phyloP scores from a whole-genome alignment of 2,113 vertebrate genomes.

The Conger conger region DNA sequence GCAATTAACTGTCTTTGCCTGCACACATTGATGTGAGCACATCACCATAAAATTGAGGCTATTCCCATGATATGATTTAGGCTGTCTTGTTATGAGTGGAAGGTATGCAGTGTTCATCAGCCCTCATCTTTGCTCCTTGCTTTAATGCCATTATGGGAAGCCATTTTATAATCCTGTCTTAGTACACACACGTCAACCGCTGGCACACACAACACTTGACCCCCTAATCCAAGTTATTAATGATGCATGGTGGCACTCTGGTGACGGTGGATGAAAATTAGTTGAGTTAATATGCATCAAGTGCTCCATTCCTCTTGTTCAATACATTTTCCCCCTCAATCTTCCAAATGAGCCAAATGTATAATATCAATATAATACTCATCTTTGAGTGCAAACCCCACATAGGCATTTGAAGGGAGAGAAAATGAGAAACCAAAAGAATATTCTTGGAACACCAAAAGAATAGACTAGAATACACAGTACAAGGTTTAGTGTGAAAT shows the following conservation, averaged over 20 bases:
- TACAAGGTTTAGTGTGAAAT: too few relatives aligned
- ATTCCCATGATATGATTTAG: conserved; percentile 38
- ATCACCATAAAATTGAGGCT: conserved; percentile 7
- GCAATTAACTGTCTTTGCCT: background rate
- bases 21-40: background rate
- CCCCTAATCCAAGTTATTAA: background rate
- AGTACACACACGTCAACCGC: background rate
- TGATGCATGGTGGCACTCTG: background rate
- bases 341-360: conserved; percentile 1
- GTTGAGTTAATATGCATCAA: conserved; percentile 15
- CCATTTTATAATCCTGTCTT: background rate
- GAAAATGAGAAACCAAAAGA: too few relatives aligned
- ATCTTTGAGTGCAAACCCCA: too few relatives aligned
- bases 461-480: too few relatives aligned
- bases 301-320: background rate
- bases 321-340: background rate
- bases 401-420: too few relatives aligned
- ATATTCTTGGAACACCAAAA: too few relatives aligned
- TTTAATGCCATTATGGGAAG: background rate
- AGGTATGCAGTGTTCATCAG: conserved; percentile 43
- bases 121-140: conserved; percentile 22
- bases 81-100: conserved; percentile 35
- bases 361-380: too few relatives aligned
- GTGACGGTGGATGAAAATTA: background rate
- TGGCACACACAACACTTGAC: background rate